Percentiles rank a stretch among this genome's conserved stretches.
Conservation (phyloP, 1,140 invertebrate genomes). For the Drosophila kepulauana region DNA sequence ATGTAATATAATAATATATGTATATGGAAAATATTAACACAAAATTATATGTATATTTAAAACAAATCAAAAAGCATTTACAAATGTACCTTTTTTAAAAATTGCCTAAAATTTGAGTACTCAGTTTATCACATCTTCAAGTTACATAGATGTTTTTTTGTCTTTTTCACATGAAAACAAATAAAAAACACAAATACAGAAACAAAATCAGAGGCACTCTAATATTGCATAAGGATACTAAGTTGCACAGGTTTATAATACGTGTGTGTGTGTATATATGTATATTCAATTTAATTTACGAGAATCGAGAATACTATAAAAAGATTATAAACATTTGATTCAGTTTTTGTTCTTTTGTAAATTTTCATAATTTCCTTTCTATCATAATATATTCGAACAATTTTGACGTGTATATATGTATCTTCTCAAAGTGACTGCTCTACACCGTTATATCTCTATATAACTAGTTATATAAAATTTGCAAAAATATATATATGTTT, state of each 20-base stretch:
- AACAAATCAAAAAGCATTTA: conserved; percentile 80
- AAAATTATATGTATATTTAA: conserved; percentile 54
- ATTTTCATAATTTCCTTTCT: conserved; percentile 57
- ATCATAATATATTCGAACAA: conserved; percentile 57
- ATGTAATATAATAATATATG: conserved; percentile 24
- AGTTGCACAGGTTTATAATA: conserved; percentile 75
- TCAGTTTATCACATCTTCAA: conserved; percentile 78
- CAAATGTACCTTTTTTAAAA: conserved; percentile 68
- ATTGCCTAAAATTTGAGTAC: conserved; percentile 82
- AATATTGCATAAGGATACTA: conserved; percentile 84
- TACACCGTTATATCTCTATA: conserved; percentile 55
- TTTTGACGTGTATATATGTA: conserved; percentile 46
- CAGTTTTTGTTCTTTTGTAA: conserved; percentile 39
- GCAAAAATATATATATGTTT: conserved; percentile 80
- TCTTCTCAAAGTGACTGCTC: conserved; percentile 53
- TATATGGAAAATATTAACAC: conserved; percentile 58
- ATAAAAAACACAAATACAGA: conserved; percentile 50
- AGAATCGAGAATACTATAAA: conserved; percentile 44
- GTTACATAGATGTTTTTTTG: conserved; percentile 67
- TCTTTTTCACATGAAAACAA: conserved; percentile 54
- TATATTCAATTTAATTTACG: conserved; percentile 36
- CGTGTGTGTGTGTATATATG: conserved; percentile 41
- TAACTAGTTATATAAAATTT: conserved; percentile 75
- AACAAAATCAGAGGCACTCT: conserved; percentile 84
- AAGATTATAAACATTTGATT: conserved; percentile 39